A percentile compares a stretch with the other conserved stretches of the same genome.
Evolutionary conservation across 2,797 vertebrate species (phyloP).

Genomic region (Labroides dimidiatus): DNA sequence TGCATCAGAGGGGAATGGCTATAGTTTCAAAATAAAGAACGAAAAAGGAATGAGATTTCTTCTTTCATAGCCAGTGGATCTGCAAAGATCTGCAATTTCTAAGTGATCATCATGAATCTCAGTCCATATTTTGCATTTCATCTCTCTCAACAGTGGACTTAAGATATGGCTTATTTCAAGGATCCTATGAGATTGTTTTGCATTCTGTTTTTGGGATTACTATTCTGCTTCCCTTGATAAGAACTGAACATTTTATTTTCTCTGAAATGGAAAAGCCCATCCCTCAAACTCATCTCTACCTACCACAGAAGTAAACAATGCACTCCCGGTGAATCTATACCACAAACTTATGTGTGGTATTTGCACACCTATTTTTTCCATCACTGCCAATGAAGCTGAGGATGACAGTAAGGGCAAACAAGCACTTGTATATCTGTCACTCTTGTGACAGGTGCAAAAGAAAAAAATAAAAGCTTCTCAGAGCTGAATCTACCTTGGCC

Average conservation of each 20-base stretch:
- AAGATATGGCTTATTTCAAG: neutral
- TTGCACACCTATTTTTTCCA: slow-evolving; percentile 81
- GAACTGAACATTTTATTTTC: slow-evolving; percentile 35
- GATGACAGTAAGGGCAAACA: slow-evolving; percentile 90
- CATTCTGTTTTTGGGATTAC: slow-evolving; percentile 1
- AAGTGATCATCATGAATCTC: slow-evolving; percentile 40
- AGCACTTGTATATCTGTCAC: slow-evolving; percentile 90
- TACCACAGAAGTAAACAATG: slow-evolving; percentile 71
- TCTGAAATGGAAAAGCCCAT: neutral
- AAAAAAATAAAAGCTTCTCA: slow-evolving; percentile 88
- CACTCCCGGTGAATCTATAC: slow-evolving; percentile 56
- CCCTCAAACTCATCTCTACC: slow-evolving; percentile 27
- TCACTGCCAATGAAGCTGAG: slow-evolving; percentile 86
- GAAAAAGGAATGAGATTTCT: slow-evolving; percentile 21
- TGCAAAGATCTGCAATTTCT: slow-evolving; percentile 9
- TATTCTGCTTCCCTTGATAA: neutral
- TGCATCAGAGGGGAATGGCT: slow-evolving; percentile 42
- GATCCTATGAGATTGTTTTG: slow-evolving; percentile 12
- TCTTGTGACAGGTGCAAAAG: slow-evolving; percentile 87
- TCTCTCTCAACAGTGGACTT: neutral
- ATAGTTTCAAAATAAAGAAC: slow-evolving; percentile 56
- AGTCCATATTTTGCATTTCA: slow-evolving; percentile 27
- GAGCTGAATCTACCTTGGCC: slow-evolving; percentile 82
- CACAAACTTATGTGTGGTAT: slow-evolving; percentile 45
- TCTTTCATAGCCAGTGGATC: slow-evolving; percentile 4